Evolutionary conservation across 2,888 invertebrate genomes (phyloP).

Genomic region (Tuta absoluta): DNA sequence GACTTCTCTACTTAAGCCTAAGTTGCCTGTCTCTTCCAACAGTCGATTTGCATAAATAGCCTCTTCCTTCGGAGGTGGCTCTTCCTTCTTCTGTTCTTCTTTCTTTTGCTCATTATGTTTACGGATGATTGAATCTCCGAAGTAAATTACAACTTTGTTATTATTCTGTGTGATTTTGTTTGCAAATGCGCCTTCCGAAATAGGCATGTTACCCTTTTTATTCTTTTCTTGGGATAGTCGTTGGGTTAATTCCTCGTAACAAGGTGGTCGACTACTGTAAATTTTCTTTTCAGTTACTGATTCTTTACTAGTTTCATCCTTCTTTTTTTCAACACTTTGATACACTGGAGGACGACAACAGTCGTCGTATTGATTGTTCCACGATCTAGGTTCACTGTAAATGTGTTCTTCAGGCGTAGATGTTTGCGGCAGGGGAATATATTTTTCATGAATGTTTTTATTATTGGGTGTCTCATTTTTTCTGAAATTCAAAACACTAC

Average conservation of each 20-base stretch:
- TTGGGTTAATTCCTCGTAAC: conserved; percentile 74
- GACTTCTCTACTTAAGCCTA: conserved; percentile 57
- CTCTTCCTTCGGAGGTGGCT: conserved; percentile 58
- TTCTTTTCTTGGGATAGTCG: conserved; percentile 73
- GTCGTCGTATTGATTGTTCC: conserved; percentile 64
- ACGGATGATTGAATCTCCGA: conserved; percentile 84
- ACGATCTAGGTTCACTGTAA: conserved; percentile 71
- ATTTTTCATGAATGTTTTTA: conserved; percentile 74
- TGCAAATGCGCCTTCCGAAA: conserved; percentile 58
- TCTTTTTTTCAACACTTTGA: conserved; percentile 73
- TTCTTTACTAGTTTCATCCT: conserved; percentile 54
- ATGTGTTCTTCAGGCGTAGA: conserved; percentile 65
- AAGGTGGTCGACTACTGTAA: conserved; percentile 70
- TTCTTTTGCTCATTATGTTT: conserved; percentile 73
- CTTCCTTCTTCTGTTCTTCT: conserved; percentile 60
- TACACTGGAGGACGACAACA: conserved; percentile 73
- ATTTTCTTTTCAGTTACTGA: conserved; percentile 62
- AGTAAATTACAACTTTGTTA: conserved; percentile 88
- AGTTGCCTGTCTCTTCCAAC: conserved; percentile 61
- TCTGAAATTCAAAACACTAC: conserved; percentile 72
- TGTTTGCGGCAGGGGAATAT: conserved; percentile 68
- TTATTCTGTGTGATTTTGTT: conserved; percentile 76
- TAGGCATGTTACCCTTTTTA: conserved; percentile 64
- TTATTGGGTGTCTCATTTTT: conserved; percentile 59
- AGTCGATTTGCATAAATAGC: conserved; percentile 72